Base-by-base conservation (phyloP, 2,797 vertebrate genomes). In the Sebastes dallii region DNA sequence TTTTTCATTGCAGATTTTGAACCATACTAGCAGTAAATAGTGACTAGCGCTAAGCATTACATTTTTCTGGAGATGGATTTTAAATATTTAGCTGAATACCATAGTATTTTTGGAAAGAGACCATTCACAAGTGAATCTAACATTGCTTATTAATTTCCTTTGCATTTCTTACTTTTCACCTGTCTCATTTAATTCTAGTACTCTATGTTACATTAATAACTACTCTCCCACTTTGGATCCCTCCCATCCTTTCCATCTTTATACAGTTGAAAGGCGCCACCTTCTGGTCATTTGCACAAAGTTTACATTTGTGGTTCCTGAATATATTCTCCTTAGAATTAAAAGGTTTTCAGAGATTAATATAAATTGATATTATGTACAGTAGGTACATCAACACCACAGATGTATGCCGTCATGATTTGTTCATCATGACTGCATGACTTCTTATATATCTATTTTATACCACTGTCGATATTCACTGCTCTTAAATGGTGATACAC, bases 281-380 rank as follows among this genome's bases (percentile, higher is more conserved):
- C 91, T 83, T 29, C 22, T 92, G 93, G 87, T 82, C 67, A 67
- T 32, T 71, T 61, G 32, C 54, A 52, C 58, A 36, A 77, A 78
- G 3, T 6, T 72, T 74, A 3, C 12, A 42, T 50, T 32, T 36
- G 8, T 54, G 52, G 2, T 46, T 42, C 60, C 4, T 34, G 3
- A 46, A 13, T 2, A 55, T 54, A 20, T 3, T 30, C 16, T 20
- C 8, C 11, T 54, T 7, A 59, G 11, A 66, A 68, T 50, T 11
- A 6, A 6, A 58, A 42, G 5, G 1, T 24, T 66, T 25, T 20
- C 14, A 68, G 12, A 46, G 24, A 65, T 34, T 1, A 24, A 50
- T 8, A 56, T 50, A 7, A 9, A 12, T 36, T 8, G 2, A 56
- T 6, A 3, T 16, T 42, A 22, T 5, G 50, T 8, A 66, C 0